These are phyloP conservation scores for Tinea trinotella DNA, from an alignment of 2,888 invertebrate genomes.

Conservation along the genomic window DNA sequence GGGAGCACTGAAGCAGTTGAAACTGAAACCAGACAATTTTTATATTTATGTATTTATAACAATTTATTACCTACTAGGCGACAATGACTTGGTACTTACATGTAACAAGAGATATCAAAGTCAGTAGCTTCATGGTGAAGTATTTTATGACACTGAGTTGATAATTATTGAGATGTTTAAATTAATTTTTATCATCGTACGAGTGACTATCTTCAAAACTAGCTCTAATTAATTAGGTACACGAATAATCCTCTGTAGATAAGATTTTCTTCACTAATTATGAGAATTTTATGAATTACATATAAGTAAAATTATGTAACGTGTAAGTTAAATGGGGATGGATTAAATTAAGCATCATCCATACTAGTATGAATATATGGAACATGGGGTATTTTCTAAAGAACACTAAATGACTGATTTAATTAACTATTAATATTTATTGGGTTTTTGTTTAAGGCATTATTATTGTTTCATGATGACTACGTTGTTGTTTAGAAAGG, in stretches of 20 bases:
- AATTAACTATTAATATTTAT: no score
- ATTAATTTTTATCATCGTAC: background rate
- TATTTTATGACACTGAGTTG: background rate
- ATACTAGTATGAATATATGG: no score
- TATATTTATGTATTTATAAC: background rate
- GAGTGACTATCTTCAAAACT: background rate
- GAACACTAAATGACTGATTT: no score
- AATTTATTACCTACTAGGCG: background rate
- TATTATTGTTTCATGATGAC: no score
- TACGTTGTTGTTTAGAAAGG: slow-evolving; percentile 21
- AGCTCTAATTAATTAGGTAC: background rate
- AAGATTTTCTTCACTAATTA: no score
- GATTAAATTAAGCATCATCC: no score
- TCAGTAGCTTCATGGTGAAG: slow-evolving; percentile 15
- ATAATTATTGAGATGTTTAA: background rate
- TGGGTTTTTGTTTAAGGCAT: no score
- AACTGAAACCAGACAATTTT: slow-evolving; percentile 31
- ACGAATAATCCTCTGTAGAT: background rate
- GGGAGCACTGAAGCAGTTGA: slow-evolving; percentile 37
- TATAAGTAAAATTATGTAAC: no score
- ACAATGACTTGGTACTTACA: background rate
- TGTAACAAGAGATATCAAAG: background rate
- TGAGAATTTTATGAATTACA: no score
- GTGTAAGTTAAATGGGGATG: no score
- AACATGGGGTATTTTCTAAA: no score